phyloP scores from a whole-genome alignment of 2,113 vertebrate species.

The Coptodon rendalli region DNA sequence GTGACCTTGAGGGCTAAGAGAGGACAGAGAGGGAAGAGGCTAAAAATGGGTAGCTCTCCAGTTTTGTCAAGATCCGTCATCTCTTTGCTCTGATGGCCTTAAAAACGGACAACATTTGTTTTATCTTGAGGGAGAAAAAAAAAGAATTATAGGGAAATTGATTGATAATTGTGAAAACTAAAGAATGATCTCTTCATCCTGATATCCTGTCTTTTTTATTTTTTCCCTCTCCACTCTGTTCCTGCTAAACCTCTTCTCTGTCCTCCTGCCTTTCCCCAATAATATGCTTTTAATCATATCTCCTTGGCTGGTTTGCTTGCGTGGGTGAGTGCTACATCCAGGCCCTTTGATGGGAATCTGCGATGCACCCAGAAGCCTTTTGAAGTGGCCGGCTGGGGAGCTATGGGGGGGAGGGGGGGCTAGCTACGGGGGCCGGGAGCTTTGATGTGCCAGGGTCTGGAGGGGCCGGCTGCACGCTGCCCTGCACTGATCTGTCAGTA shows the following conservation, averaged over 20 bases:
- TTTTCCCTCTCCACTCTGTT: neutral
- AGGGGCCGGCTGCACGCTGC: constrained; percentile 71
- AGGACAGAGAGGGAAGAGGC: neutral
- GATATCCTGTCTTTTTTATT: constrained; percentile 23
- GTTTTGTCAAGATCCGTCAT: constrained; percentile 24
- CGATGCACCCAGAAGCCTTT: constrained; percentile 74
- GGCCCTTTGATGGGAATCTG: constrained; percentile 80
- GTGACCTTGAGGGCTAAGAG: constrained; percentile 40
- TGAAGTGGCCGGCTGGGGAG: constrained; percentile 73
- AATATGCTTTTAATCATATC: constrained; percentile 71
- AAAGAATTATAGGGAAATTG: neutral
- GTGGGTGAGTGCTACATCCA: constrained; percentile 53
- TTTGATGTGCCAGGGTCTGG: constrained; percentile 69
- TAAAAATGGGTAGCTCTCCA: neutral
- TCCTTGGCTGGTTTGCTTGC: constrained; percentile 50
- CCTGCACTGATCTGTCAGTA: constrained; percentile 76
- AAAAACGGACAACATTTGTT: neutral
- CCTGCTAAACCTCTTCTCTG: constrained; percentile 15
- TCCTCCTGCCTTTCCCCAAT: constrained; percentile 34
- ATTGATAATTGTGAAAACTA: neutral
- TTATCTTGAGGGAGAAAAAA: neutral
- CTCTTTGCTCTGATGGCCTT: constrained; percentile 24
- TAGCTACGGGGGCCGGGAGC: constrained; percentile 44
- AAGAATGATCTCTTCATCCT: constrained; percentile 8
- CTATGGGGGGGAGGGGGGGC: constrained; percentile 35